Conservation (phyloP, 2,113 vertebrate species). For the Dunckerocampus dactyliophorus region DNA sequence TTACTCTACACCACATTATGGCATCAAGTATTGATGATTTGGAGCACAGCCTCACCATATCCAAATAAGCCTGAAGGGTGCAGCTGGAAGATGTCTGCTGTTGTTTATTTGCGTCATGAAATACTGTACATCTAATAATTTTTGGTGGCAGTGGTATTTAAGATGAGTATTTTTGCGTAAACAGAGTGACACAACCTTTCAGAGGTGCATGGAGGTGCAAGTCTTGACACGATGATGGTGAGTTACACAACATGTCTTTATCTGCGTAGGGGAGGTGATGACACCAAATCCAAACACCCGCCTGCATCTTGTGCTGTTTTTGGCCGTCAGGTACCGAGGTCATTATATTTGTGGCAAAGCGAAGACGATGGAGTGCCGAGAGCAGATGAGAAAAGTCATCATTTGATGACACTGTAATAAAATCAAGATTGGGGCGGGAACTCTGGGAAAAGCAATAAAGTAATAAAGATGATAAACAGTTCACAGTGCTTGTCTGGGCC, state of each 20-base stretch:
- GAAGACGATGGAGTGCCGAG: constrained; percentile 44
- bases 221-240: background rate
- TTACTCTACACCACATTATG: constrained; percentile 12
- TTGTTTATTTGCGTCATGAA: constrained; percentile 29
- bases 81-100: constrained; percentile 51
- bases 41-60: constrained; percentile 49
- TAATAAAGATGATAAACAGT: constrained; percentile 73
- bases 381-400: constrained; percentile 64
- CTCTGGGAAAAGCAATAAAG: constrained; percentile 70
- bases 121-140: background rate
- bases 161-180: constrained; percentile 18
- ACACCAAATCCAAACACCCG: too few species aligned
- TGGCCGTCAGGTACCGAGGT: constrained; percentile 6
- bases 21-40: constrained; percentile 64
- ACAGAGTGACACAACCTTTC: background rate
- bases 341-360: constrained; percentile 49
- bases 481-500: constrained; percentile 53
- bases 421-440: constrained; percentile 67
- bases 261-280: too few species aligned
- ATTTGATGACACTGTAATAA: constrained; percentile 70
- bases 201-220: constrained; percentile 2
- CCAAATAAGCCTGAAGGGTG: constrained; percentile 44
- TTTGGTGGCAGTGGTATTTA: background rate
- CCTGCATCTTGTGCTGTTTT: too few species aligned
- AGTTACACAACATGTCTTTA: too few species aligned